phyloP scores from a whole-genome alignment of 2,797 vertebrate genomes.

The Enteromius mattozi region DNA sequence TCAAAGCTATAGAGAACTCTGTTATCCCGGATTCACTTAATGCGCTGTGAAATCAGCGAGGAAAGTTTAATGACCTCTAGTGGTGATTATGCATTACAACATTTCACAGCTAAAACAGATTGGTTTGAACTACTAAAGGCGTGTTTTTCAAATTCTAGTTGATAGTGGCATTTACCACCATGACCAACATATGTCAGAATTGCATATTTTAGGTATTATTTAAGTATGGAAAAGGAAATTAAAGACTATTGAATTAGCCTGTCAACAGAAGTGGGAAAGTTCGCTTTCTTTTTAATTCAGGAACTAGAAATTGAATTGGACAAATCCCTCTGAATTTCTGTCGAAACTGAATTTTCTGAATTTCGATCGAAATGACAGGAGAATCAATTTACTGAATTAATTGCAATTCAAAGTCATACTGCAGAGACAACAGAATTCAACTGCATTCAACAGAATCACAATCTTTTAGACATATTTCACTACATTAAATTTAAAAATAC shows the following conservation, averaged over 20 bases:
- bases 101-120: background rate
- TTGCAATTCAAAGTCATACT: background rate
- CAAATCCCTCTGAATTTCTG: too few relatives aligned
- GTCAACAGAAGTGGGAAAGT: background rate
- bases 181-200: background rate
- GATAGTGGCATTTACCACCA: background rate
- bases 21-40: background rate
- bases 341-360: background rate
- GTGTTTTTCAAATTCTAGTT: background rate
- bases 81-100: constrained; percentile 7
- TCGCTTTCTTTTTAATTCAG: background rate
- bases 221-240: background rate
- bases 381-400: background rate
- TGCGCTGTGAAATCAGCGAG: background rate
- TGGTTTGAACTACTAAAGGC: background rate
- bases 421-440: background rate
- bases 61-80: constrained; percentile 25
- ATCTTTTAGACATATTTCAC: background rate
- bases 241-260: background rate
- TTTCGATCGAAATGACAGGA: background rate
- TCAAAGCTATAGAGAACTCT: constrained; percentile 8
- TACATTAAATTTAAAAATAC: background rate
- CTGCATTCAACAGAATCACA: background rate
- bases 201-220: background rate
- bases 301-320: background rate